Evolutionary conservation across 2,113 vertebrate species (phyloP).

Genomic region (Furnarius figulus): DNA sequence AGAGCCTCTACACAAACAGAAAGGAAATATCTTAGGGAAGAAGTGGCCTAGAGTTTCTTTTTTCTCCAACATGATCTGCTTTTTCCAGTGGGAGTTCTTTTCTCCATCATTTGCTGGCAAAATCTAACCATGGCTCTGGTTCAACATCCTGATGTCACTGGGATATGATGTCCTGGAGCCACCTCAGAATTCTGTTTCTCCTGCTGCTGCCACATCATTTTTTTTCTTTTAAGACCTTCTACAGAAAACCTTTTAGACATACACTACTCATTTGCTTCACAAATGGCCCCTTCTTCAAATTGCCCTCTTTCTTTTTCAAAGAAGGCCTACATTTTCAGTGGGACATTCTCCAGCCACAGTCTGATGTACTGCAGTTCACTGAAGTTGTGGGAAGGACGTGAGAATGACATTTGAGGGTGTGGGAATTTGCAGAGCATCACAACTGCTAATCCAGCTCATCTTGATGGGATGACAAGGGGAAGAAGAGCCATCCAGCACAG

Average conservation of each 20-base stretch:
- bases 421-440: background rate
- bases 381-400: background rate
- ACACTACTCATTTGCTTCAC: background rate
- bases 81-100: background rate
- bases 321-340: background rate
- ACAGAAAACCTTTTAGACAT: background rate
- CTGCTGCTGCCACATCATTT: background rate
- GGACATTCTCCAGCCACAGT: background rate
- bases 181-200: background rate
- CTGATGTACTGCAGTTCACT: background rate
- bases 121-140: background rate
- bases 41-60: background rate
- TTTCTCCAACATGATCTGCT: background rate
- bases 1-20: background rate
- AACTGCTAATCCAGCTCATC: background rate
- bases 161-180: background rate
- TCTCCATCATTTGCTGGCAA: background rate
- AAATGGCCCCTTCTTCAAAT: background rate
- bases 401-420: background rate
- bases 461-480: background rate
- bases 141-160: accelerated
- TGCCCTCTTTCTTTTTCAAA: background rate
- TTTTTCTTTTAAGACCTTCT: background rate
- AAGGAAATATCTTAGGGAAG: background rate
- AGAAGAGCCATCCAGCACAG: background rate